These are phyloP conservation scores for Gopherus evgoodei DNA, from an alignment of 2,113 vertebrate genomes.

Conservation along the genomic window DNA sequence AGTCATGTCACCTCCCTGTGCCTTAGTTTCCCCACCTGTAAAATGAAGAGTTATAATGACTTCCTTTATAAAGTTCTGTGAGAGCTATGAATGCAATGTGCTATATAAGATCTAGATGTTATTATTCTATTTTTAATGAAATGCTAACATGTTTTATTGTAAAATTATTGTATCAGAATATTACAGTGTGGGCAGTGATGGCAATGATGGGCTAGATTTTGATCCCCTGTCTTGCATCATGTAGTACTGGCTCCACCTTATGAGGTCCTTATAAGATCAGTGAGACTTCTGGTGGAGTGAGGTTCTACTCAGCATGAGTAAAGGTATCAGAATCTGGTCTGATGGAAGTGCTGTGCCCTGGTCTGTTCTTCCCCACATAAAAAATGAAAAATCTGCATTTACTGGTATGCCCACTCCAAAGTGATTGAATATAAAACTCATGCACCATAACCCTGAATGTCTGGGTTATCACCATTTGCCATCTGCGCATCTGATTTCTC, in stretches of 20 bases:
- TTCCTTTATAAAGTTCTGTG: neutral
- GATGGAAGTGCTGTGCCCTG: neutral
- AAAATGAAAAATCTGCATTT: neutral
- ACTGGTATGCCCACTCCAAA: neutral
- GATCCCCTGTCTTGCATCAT: constrained; percentile 34
- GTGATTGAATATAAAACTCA: neutral
- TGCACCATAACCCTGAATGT: neutral
- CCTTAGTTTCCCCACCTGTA: neutral
- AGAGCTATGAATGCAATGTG: neutral
- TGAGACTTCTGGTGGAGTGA: neutral
- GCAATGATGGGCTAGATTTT: constrained; percentile 56
- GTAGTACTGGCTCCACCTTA: constrained; percentile 10
- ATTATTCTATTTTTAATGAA: constrained; percentile 17
- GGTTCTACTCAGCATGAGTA: neutral
- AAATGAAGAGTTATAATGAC: neutral
- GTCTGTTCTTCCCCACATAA: neutral
- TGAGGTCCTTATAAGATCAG: neutral
- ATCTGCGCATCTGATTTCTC: neutral
- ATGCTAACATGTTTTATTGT: constrained; percentile 12
- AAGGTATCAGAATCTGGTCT: neutral
- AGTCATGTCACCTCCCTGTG: neutral
- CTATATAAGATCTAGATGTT: neutral
- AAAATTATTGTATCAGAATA: constrained; percentile 5
- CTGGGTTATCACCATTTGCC: neutral
- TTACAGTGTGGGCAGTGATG: constrained; percentile 31